These are phyloP conservation scores for Mamestra configurata DNA, from an alignment of 1,140 invertebrate species.

Conservation along the genomic window DNA sequence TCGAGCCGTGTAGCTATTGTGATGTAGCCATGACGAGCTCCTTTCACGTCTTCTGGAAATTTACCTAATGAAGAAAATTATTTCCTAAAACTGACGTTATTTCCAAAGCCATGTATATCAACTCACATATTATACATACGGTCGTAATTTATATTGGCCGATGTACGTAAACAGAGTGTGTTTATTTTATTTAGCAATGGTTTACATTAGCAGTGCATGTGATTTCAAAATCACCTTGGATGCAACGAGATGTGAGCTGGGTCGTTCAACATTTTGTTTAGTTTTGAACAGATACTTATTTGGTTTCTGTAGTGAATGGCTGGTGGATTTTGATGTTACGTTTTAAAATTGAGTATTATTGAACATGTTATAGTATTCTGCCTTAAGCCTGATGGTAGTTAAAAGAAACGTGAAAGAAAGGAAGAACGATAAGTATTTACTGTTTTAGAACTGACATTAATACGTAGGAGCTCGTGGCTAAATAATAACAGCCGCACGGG, in stretches of 20 bases:
- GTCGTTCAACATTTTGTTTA: slow-evolving; percentile 21
- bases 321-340: no score
- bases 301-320: no score
- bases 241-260: slow-evolving; percentile 36
- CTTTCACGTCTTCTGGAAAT: not conserved
- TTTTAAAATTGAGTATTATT: no score
- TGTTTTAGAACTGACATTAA: no score
- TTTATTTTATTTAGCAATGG: slow-evolving; percentile 62
- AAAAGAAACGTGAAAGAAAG: no score
- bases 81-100: not conserved
- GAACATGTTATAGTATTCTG: no score
- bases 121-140: slow-evolving; percentile 2
- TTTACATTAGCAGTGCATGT: slow-evolving; percentile 61
- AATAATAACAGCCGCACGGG: no score
- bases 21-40: no score
- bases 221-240: slow-evolving; percentile 65
- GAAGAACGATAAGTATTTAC: no score
- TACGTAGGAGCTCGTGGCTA: no score
- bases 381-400: no score
- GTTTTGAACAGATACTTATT: not conserved
- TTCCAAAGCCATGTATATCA: slow-evolving; percentile 16
- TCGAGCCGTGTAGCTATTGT: no score
- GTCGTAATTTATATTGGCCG: slow-evolving; percentile 45
- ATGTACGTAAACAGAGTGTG: slow-evolving; percentile 57
- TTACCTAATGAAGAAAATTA: not conserved